Conservation (phyloP, 2,888 invertebrate species). For the Agrochola macilenta region DNA sequence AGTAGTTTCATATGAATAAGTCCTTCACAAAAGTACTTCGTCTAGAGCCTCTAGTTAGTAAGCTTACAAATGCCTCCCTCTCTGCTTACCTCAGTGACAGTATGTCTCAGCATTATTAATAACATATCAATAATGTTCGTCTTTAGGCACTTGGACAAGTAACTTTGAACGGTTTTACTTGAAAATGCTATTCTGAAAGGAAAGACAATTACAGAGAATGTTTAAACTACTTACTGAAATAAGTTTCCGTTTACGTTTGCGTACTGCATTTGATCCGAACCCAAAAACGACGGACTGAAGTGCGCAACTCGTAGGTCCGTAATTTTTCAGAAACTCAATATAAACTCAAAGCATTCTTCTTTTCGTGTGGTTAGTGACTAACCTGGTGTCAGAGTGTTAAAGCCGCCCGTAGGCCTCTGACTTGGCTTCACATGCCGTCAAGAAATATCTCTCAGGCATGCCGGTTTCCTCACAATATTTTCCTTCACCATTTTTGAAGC, state of each 20-base stretch:
- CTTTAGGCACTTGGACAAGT: slow-evolving; percentile 4
- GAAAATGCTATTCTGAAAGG: background rate
- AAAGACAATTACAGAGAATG: background rate
- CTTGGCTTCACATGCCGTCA: too few species aligned
- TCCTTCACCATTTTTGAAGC: too few species aligned
- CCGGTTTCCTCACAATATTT: too few species aligned
- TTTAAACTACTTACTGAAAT: background rate
- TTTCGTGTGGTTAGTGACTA: too few species aligned
- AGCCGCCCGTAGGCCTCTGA: too few species aligned
- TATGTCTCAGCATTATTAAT: slow-evolving; percentile 17
- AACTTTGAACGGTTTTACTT: slow-evolving; percentile 6
- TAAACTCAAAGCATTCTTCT: background rate
- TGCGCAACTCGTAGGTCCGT: background rate
- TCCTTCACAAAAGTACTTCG: slow-evolving; percentile 23
- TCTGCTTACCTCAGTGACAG: slow-evolving; percentile 21
- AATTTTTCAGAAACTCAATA: background rate
- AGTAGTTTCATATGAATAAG: slow-evolving; percentile 39
- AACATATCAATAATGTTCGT: slow-evolving; percentile 35
- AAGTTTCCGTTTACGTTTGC: too few species aligned
- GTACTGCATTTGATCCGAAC: too few species aligned
- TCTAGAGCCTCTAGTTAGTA: background rate
- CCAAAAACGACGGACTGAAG: background rate
- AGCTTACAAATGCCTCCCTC: slow-evolving; percentile 24
- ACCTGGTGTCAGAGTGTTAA: too few species aligned
- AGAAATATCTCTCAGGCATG: too few species aligned